These are phyloP conservation scores for Drosophila gaucha DNA, from an alignment of 2,888 invertebrate genomes.

Conservation along the genomic window DNA sequence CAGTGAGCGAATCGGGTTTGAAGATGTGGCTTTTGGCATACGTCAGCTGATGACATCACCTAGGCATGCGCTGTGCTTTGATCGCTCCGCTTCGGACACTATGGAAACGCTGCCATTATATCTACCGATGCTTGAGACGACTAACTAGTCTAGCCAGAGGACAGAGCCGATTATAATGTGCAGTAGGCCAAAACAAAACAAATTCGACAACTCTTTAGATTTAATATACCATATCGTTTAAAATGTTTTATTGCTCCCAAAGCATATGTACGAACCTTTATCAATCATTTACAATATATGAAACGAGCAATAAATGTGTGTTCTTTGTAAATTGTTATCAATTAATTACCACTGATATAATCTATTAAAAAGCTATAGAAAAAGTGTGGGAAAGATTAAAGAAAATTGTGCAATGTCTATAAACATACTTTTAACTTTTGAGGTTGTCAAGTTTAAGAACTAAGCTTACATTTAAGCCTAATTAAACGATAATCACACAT, in stretches of 20 bases:
- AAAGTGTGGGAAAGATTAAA: no score
- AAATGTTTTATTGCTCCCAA: background rate
- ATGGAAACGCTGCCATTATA: conserved; percentile 82
- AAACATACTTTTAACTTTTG: no score
- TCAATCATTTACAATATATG: background rate
- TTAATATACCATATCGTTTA: background rate
- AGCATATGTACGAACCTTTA: background rate
- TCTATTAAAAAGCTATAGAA: no score
- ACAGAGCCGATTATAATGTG: background rate
- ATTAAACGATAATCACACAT: no score
- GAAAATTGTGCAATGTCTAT: no score
- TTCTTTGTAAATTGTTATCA: background rate
- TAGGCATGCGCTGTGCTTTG: conserved; percentile 82
- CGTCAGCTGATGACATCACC: conserved; percentile 84
- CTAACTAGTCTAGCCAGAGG: conserved; percentile 53
- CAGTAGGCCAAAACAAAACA: background rate
- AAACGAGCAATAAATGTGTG: background rate
- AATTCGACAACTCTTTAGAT: conserved; percentile 8
- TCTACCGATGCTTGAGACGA: conserved; percentile 83
- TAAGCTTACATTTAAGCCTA: no score
- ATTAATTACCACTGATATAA: background rate
- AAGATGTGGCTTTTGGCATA: conserved; percentile 86
- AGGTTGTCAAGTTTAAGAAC: no score
- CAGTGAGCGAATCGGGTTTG: conserved; percentile 91
- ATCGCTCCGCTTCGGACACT: conserved; percentile 65